Evolutionary conservation across 1,140 invertebrate genomes (phyloP), one percentile per base, ranked within the genome.

Genomic region (Trichogramma pretiosum): DNA sequence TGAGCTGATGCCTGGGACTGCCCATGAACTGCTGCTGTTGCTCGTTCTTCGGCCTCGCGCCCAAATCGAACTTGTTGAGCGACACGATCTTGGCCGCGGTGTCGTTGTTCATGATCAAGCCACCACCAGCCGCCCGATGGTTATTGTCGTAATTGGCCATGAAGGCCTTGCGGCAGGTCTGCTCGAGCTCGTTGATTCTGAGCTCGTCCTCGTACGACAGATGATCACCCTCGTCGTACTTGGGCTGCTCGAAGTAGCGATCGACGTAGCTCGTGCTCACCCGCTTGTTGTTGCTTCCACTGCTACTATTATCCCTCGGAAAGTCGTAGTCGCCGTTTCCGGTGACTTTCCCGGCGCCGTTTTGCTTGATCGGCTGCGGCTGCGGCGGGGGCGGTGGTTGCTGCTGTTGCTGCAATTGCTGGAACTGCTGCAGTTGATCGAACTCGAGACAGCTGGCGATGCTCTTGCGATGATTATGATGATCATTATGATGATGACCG

Each of bases 191-290:
- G 35, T 67, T 68, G 2, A 67, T 61, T 38, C 65, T 68, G 1
- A 57, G 62, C 7, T 67, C 60, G 2, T 59, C 34, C 24, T 59
- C 55, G 45, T 53, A 56, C 1, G 37, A 53, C 13, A 49, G 28
- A 22, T 62, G 57, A 0, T 68, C 64, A 9, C 69, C 66, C 0
- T 70, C 68, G 2, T 59, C 52, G 28, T 70, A 70, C 21, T 68
- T 67, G 0, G 68, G 56, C 16, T 69, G 63, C 5, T 72, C 68
- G 23, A 71, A 72, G 23, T 72, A 72, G 17, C 67, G 60, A 42
- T 70, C 68, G 1, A 70, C 63, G 24, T 71, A 72, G 39, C 65
- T 71, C 0, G 70, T 63, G 0, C 68, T 71, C 0, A 72, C 61
- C 28, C 68, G 57, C 17, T 70, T 70, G 0, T 60, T 43, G 0